A percentile compares a stretch with the other conserved stretches of the same genome.
phyloP scores from a whole-genome alignment of 1,140 invertebrate genomes.

The Pseudomyrmex cubaensis region DNA sequence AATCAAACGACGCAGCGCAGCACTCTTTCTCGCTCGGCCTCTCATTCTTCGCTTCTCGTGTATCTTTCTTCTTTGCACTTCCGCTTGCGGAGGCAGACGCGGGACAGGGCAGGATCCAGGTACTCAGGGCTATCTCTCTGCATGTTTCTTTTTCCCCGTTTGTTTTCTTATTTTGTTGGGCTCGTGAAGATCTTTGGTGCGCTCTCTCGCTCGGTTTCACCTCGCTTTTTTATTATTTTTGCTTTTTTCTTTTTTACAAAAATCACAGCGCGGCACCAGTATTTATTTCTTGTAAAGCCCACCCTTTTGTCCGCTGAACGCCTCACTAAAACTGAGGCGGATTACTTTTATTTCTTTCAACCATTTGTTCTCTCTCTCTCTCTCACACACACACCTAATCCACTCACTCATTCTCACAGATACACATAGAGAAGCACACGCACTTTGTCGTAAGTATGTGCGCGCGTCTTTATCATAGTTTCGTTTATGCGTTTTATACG shows the following conservation, averaged over 20 bases:
- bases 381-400: background rate
- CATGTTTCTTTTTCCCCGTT: conserved; percentile 53
- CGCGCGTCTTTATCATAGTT: conserved; percentile 39
- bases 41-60: conserved; percentile 45
- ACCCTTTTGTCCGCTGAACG: conserved; percentile 76
- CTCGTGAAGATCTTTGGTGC: conserved; percentile 26
- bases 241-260: conserved; percentile 80
- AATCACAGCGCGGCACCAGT: conserved; percentile 84
- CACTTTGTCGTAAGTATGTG: conserved; percentile 1
- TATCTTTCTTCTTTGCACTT: conserved; percentile 61
- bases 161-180: conserved; percentile 34
- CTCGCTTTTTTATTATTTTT: conserved; percentile 64
- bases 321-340: conserved; percentile 81
- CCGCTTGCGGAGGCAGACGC: conserved; percentile 72
- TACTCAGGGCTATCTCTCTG: conserved; percentile 82
- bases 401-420: conserved; percentile 18
- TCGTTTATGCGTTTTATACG: conserved; percentile 2
- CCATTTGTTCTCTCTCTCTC: background rate
- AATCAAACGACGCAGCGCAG: conserved; percentile 62
- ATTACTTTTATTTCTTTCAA: conserved; percentile 31
- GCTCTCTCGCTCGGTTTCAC: conserved; percentile 35
- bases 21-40: conserved; percentile 30
- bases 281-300: conserved; percentile 80
- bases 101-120: conserved; percentile 83
- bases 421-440: background rate